A percentile compares a stretch with the other conserved stretches of the same genome.
phyloP scores from a whole-genome alignment of 1,140 invertebrate genomes.

The Pseudachorutes palmiensis region DNA sequence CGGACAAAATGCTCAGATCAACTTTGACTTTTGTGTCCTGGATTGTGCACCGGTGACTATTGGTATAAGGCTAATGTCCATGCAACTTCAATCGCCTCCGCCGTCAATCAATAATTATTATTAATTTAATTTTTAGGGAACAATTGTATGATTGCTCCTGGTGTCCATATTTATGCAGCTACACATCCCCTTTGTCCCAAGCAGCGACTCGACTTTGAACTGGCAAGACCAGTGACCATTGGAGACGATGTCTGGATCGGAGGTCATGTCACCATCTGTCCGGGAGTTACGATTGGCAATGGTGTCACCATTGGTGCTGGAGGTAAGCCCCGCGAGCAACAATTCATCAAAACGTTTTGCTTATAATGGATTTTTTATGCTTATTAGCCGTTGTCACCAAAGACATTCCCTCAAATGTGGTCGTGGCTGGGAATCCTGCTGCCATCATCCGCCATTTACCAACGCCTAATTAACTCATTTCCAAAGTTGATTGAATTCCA shows the following conservation, averaged over 20 bases:
- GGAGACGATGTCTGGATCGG: slow-evolving; percentile 22
- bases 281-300: slow-evolving; percentile 15
- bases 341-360: background rate
- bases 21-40: slow-evolving; percentile 34
- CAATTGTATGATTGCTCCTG: slow-evolving; percentile 25
- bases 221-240: slow-evolving; percentile 24
- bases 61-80: background rate
- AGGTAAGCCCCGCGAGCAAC: background rate
- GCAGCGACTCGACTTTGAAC: slow-evolving; percentile 22
- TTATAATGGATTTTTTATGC: background rate
- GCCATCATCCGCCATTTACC: slow-evolving; percentile 24
- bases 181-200: slow-evolving; percentile 30
- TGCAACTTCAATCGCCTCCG: background rate
- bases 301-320: slow-evolving; percentile 16
- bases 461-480: too few species aligned
- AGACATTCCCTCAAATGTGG: slow-evolving; percentile 29
- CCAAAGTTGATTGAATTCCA: too few species aligned
- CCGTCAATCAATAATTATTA: background rate
- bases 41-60: slow-evolving; percentile 33
- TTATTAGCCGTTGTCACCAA: slow-evolving; percentile 30
- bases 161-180: slow-evolving; percentile 30
- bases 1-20: slow-evolving; percentile 30
- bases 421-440: slow-evolving; percentile 35
- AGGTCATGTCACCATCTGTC: slow-evolving; percentile 13
- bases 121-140: slow-evolving; percentile 17